Base-by-base conservation (phyloP, 2,797 vertebrate genomes). In the Rachycentron canadum region DNA sequence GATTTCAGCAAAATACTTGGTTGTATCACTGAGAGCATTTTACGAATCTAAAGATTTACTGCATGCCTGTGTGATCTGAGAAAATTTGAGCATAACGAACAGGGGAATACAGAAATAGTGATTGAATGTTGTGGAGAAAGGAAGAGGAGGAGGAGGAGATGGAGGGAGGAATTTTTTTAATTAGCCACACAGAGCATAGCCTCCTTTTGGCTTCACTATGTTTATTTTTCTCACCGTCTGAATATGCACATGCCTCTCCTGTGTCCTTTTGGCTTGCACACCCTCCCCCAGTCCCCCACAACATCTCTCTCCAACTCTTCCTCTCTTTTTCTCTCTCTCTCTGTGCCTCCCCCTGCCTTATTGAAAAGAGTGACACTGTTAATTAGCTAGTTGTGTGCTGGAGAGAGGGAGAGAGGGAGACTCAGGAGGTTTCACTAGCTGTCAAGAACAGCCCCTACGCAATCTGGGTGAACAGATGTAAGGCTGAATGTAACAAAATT, bases 371-470 rank as follows among this genome's bases (percentile, higher is more conserved):
- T 94, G 95, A 95, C 94, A 94, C 93, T 89, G 91, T 95, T 96
- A 96, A 96, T 95, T 95, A 96, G 94, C 91, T 90, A 86, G 87
- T 83, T 91, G 91, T 87, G 89, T 91, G 92, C 90, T 75, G 93
- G 89, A 86, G 85, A 92, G 90, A 90, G 79, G 94, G 96, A 97
- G 89, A 90, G 91, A 86, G 81, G 94, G 96, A 98, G 94, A 95
- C 97, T 88, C 97, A 93, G 92, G 94, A 95, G 95, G 92, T 88
- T 94, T 92, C 87, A 50, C 87, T 94, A 83, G 94, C 94, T 94
- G 96, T 97, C 93, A 97, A 97, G 89, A 94, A 96, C 96, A 86
- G 96, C 95, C 86, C 96, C 96, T 75, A 75, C 77, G 90, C 95
- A 96, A 95, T 96, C 95, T 96, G 95, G 93, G 89, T 81, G 85